Percentiles rank a stretch among this genome's conserved stretches.
Evolutionary conservation across 1,140 invertebrate species (phyloP).

Genomic region (Phymastichus coffea): DNA sequence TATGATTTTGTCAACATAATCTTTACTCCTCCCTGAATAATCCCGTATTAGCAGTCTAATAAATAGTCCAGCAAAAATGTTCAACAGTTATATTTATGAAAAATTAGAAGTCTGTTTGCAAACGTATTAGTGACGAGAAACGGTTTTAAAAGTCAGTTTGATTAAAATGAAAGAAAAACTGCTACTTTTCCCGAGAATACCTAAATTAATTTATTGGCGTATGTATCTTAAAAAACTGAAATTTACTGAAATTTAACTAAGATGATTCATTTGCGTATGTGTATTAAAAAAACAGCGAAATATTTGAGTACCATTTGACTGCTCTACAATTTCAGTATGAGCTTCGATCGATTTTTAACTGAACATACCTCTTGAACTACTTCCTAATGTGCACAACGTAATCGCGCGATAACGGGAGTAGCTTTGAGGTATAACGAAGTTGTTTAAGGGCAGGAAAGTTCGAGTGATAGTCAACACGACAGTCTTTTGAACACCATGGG

Average conservation of each 20-base stretch:
- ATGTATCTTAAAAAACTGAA: constrained; percentile 13
- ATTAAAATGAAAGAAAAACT: constrained; percentile 23
- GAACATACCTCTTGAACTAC: constrained; percentile 17
- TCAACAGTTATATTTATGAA: neutral
- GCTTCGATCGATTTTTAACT: constrained; percentile 13
- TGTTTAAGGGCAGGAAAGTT: constrained; percentile 36
- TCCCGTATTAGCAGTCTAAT: constrained; percentile 25
- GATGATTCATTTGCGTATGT: constrained; percentile 16
- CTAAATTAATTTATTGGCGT: constrained; percentile 15
- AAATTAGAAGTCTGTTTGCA: constrained; percentile 1
- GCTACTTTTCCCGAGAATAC: neutral
- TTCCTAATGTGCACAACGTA: neutral
- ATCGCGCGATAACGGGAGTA: constrained; percentile 10
- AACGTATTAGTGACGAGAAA: neutral
- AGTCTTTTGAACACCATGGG: constrained; percentile 59
- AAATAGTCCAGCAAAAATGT: constrained; percentile 24
- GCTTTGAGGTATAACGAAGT: constrained; percentile 12
- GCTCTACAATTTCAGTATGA: constrained; percentile 16
- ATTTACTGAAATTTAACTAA: no score
- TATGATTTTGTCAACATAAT: constrained; percentile 25
- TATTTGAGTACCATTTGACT: constrained; percentile 27
- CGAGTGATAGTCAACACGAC: constrained; percentile 51
- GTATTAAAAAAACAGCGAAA: constrained; percentile 11
- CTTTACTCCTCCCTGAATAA: constrained; percentile 11
- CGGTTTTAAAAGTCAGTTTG: constrained; percentile 8